Conservation (phyloP, 1,140 invertebrate genomes). For the Ylistrum balloti region DNA sequence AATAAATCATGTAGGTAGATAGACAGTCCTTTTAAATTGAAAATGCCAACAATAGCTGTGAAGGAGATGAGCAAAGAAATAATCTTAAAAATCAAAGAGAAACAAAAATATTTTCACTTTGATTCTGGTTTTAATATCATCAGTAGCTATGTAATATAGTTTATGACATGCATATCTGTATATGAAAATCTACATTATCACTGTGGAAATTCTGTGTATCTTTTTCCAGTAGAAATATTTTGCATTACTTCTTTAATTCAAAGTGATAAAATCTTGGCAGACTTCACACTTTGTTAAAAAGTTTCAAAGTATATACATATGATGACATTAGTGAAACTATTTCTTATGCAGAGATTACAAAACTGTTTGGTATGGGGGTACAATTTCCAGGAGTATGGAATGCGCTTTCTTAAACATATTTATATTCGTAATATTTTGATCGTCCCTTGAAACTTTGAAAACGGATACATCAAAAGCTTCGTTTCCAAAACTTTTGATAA, state of each 20-base stretch:
- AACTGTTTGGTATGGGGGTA: background rate
- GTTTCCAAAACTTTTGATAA: too few species aligned
- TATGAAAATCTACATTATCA: slow-evolving; percentile 27
- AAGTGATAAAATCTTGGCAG: background rate
- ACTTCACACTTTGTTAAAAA: background rate
- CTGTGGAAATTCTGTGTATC: background rate
- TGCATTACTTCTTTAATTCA: background rate
- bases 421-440: too few species aligned
- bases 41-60: slow-evolving; percentile 8
- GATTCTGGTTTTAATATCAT: background rate
- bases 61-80: background rate
- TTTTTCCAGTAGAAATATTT: background rate
- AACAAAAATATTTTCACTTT: slow-evolving; percentile 32
- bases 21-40: background rate
- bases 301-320: background rate
- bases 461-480: too few species aligned
- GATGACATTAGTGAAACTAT: background rate
- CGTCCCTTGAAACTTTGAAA: too few species aligned
- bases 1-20: background rate
- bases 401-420: too few species aligned
- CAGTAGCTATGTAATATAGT: background rate
- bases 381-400: background rate
- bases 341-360: background rate
- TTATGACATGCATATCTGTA: slow-evolving; percentile 8
- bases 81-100: background rate